Evolutionary conservation across 2,888 invertebrate species (phyloP).

Genomic region (Drosophila sordidula): DNA sequence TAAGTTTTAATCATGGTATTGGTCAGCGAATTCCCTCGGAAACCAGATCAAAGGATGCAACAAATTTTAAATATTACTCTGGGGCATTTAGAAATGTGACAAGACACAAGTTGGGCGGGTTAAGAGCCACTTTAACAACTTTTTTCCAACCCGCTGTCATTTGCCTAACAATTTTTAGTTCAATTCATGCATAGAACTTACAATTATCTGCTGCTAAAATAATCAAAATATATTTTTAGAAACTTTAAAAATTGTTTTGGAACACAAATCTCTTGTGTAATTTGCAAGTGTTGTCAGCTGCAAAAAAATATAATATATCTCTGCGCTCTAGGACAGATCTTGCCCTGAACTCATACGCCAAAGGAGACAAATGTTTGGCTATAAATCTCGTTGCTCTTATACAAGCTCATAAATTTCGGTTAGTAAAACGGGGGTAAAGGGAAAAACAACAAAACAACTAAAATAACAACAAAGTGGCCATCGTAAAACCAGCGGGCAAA

Average conservation of each 20-base stretch:
- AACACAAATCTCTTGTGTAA: slow-evolving; percentile 1
- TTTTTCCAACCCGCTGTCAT: background rate
- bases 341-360: background rate
- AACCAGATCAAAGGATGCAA: too few species aligned
- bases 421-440: slow-evolving; percentile 21
- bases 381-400: slow-evolving; percentile 68
- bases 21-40: background rate
- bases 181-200: slow-evolving; percentile 16
- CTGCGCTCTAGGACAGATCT: too few species aligned
- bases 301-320: slow-evolving; percentile 5
- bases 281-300: slow-evolving; percentile 27
- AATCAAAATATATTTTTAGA: slow-evolving; percentile 1
- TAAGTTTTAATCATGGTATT: slow-evolving; percentile 14
- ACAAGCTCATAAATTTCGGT: slow-evolving; percentile 68
- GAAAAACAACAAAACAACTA: slow-evolving; percentile 16
- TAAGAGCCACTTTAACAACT: too few species aligned
- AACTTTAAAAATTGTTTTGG: slow-evolving; percentile 38
- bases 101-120: too few species aligned
- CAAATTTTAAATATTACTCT: too few species aligned
- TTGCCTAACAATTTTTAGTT: slow-evolving; percentile 29
- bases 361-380: slow-evolving; percentile 54
- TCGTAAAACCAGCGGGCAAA: slow-evolving; percentile 60
- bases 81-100: too few species aligned
- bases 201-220: slow-evolving; percentile 4
- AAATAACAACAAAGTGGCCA: slow-evolving; percentile 38